Conservation (phyloP, 2,113 vertebrate species). For the Tupaia chinensis region DNA sequence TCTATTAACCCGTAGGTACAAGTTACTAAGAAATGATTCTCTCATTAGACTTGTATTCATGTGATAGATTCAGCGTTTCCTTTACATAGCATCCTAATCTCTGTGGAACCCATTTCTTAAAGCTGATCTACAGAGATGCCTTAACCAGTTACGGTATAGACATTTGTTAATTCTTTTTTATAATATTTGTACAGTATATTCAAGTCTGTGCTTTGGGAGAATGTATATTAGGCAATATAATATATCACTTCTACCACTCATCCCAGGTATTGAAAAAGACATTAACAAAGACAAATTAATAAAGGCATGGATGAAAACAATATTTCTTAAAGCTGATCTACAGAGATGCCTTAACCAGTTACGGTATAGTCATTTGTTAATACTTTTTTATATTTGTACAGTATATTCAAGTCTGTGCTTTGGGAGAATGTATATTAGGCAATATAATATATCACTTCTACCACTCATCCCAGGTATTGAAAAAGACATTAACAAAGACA, state of each 20-base stretch:
- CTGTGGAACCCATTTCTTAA: neutral
- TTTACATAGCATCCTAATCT: neutral
- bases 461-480: neutral
- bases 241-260: neutral
- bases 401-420: neutral
- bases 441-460: neutral
- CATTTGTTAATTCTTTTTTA: neutral
- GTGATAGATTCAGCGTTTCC: neutral
- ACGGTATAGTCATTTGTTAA: neutral
- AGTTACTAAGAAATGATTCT: neutral
- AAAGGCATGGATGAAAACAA: no score
- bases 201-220: neutral
- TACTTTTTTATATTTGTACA: neutral
- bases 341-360: neutral
- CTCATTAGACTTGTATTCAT: slow-evolving; percentile 37
- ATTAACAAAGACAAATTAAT: neutral
- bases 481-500: neutral
- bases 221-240: neutral
- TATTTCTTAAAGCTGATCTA: neutral
- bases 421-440: neutral
- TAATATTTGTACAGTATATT: neutral
- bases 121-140: neutral
- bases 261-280: neutral
- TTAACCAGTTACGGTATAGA: neutral
- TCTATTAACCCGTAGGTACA: neutral